Evolutionary conservation across 2,797 vertebrate species (phyloP).

Genomic region (Odontamblyopus rebecca): DNA sequence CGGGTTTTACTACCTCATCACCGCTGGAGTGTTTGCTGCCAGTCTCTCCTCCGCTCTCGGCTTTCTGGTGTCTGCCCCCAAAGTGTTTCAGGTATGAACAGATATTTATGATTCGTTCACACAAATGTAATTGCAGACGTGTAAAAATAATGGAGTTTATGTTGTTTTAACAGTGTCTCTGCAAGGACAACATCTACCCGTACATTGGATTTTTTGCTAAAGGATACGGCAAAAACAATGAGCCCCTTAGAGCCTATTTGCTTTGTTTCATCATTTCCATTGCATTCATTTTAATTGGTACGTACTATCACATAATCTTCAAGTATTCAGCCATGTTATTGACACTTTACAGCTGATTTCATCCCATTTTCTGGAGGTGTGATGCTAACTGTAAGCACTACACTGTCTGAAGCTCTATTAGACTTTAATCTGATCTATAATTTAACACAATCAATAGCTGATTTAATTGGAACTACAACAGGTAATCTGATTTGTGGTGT

Average conservation of each 20-base stretch:
- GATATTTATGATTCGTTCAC: neutral
- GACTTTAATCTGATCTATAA: too few species aligned
- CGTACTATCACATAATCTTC: constrained; percentile 30
- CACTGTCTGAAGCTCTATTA: too few species aligned
- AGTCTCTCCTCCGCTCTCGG: constrained; percentile 80
- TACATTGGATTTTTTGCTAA: constrained; percentile 80
- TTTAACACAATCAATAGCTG: too few species aligned
- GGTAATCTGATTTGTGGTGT: too few species aligned
- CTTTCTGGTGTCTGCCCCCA: constrained; percentile 79
- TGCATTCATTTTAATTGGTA: constrained; percentile 80
- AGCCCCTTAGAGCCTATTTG: constrained; percentile 74
- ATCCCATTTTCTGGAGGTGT: too few species aligned
- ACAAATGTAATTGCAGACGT: neutral
- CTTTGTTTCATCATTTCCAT: constrained; percentile 76
- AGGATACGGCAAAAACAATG: constrained; percentile 79
- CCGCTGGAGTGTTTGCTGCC: constrained; percentile 77
- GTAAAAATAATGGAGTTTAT: neutral
- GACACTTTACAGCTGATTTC: too few species aligned
- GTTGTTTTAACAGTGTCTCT: constrained; percentile 71
- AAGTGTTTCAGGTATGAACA: constrained; percentile 78
- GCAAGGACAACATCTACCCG: constrained; percentile 79
- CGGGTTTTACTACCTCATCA: constrained; percentile 72
- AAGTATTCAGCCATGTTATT: too few species aligned
- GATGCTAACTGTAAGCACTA: too few species aligned
- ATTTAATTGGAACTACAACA: too few species aligned